These are phyloP conservation scores for Sebastes alutus DNA, from an alignment of 2,797 vertebrate genomes.

Conservation along the genomic window DNA sequence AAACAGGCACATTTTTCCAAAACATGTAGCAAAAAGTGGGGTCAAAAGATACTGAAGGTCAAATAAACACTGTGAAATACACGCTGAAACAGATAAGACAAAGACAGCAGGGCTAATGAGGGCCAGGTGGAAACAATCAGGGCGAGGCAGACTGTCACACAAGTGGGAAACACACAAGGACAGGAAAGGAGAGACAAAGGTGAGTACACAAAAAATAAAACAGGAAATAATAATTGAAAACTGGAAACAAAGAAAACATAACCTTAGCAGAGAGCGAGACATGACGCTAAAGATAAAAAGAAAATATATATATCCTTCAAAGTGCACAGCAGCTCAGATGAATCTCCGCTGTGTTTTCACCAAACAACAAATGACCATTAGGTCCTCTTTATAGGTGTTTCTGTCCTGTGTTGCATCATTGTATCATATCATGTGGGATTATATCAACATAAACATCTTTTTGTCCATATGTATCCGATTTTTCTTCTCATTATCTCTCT, in stretches of 20 bases:
- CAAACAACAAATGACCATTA: neutral
- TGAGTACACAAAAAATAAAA: neutral
- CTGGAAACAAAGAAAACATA: neutral
- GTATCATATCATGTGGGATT: neutral
- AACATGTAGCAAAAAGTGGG: neutral
- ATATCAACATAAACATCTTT: constrained; percentile 1
- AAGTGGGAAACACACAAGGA: neutral
- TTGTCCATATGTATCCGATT: neutral
- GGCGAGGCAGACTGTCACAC: neutral
- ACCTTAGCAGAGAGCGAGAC: neutral
- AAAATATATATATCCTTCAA: neutral
- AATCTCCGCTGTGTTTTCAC: neutral
- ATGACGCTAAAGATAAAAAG: neutral
- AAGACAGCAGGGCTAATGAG: neutral
- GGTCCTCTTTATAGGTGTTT: neutral
- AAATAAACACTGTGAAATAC: neutral
- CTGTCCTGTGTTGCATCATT: neutral
- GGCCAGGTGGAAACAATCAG: neutral
- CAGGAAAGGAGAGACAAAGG: neutral
- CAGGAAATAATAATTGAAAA: neutral
- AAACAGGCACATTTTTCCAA: too few relatives aligned
- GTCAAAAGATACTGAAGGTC: neutral
- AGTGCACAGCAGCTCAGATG: neutral
- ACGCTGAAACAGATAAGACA: neutral
- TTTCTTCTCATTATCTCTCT: constrained; percentile 15